Evolutionary conservation across 2,797 vertebrate genomes (phyloP).

Genomic region (Argya squamiceps): DNA sequence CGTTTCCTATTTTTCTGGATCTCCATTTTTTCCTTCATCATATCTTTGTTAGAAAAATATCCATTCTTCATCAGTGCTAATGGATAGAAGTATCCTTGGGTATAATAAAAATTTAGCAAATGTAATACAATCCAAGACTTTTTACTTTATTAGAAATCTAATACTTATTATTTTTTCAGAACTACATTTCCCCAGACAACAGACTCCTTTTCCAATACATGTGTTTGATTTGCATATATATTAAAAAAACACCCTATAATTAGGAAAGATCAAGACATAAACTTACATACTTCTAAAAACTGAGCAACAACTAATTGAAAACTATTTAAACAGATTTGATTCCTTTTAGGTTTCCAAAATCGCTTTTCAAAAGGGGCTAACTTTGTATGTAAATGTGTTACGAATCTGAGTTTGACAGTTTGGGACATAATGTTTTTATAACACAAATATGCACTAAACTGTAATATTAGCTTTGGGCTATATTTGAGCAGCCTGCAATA

Average conservation of each 20-base stretch:
- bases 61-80: rapidly evolving
- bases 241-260: not conserved
- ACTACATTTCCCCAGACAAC: not conserved
- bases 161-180: not conserved
- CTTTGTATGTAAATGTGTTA: not conserved
- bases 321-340: not conserved
- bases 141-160: not conserved
- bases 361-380: not conserved
- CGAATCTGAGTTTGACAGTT: not conserved
- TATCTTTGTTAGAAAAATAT: not conserved
- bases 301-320: not conserved
- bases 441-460: not conserved
- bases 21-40: not conserved
- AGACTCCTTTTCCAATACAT: not conserved
- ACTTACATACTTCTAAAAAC: not conserved
- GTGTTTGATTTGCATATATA: not conserved
- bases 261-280: not conserved
- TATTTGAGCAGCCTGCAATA: not conserved
- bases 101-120: not conserved
- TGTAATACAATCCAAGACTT: not conserved
- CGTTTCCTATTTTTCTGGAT: not conserved
- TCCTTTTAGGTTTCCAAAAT: not conserved
- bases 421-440: constrained; percentile 6
- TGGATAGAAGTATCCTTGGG: not conserved
- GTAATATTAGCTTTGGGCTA: constrained; percentile 13